A percentile compares a stretch with the other conserved stretches of the same genome.
These are phyloP conservation scores for Acanthisitta chloris DNA, from an alignment of 2,113 vertebrate species.

Conservation along the genomic window DNA sequence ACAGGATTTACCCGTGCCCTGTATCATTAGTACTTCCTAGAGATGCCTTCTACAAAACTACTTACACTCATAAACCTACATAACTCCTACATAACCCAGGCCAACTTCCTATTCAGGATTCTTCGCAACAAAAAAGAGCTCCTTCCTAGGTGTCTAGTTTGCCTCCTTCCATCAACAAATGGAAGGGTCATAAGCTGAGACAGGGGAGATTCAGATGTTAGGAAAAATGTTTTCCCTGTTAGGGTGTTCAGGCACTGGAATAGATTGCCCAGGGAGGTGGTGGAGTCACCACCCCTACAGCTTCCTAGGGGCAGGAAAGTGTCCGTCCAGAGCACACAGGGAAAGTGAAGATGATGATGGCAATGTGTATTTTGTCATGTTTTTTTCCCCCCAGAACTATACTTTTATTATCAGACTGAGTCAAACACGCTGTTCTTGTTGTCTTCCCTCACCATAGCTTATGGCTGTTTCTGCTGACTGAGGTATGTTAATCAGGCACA, in stretches of 20 bases:
- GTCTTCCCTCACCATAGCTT: background rate
- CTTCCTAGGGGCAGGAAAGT: background rate
- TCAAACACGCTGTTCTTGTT: background rate
- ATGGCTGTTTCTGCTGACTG: background rate
- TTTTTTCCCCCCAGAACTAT: background rate
- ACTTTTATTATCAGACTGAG: background rate
- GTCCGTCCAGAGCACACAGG: background rate
- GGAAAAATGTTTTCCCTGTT: no score
- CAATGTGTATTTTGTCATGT: background rate
- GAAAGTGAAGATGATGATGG: background rate
- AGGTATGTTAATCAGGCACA: background rate
- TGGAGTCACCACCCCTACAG: no score
- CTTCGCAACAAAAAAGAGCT: background rate
- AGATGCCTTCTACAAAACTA: background rate
- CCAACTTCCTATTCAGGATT: background rate
- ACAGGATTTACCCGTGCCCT: background rate
- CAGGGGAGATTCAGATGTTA: no score
- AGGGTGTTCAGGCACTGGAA: no score
- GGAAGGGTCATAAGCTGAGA: no score
- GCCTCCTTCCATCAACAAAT: background rate
- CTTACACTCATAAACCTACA: background rate
- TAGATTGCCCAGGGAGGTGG: no score
- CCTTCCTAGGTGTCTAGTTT: background rate
- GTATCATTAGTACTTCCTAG: background rate
- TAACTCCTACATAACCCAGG: background rate